A percentile compares a stretch with the other conserved stretches of the same genome.
These are phyloP conservation scores for Augochlorella aurata DNA, from an alignment of 2,888 invertebrate genomes.

Conservation along the genomic window DNA sequence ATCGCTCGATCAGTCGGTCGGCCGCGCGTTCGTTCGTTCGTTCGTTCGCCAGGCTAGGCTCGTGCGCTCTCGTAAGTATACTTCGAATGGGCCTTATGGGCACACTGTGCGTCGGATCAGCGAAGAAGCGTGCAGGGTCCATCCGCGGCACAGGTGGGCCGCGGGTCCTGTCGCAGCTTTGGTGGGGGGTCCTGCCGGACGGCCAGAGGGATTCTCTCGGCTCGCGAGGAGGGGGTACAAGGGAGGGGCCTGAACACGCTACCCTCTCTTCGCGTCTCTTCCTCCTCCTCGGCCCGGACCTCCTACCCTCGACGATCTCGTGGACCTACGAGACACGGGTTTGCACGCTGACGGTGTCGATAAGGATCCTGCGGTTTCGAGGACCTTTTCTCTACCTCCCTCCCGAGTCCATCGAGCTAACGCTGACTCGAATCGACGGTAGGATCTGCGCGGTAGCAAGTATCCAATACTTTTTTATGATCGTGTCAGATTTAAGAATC, in stretches of 20 bases:
- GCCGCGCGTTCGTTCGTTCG: conserved; percentile 40
- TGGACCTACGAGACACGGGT: conserved; percentile 37
- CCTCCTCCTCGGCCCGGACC: conserved; percentile 50
- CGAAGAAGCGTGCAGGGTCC: conserved; percentile 76
- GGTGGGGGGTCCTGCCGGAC: conserved; percentile 65
- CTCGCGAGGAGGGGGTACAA: conserved; percentile 62
- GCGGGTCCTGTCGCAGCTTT: conserved; percentile 62
- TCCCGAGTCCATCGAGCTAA: background rate
- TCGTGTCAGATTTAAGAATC: background rate
- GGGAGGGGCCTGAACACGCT: conserved; percentile 72
- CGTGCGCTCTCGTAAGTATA: conserved; percentile 70
- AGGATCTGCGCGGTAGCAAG: background rate
- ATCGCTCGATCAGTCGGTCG: conserved; percentile 33
- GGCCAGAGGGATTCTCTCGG: conserved; percentile 65
- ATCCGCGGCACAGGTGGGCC: conserved; percentile 77
- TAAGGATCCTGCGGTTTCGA: conserved; percentile 47
- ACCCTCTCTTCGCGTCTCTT: conserved; percentile 58
- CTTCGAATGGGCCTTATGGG: conserved; percentile 73
- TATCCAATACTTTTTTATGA: background rate
- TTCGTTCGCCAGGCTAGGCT: conserved; percentile 47
- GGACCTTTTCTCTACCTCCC: conserved; percentile 17
- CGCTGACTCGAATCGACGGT: conserved; percentile 14
- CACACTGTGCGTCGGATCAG: conserved; percentile 72
- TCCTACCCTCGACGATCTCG: conserved; percentile 45
- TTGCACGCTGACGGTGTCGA: conserved; percentile 45